Percentiles rank a stretch among this genome's conserved stretches.
Conservation (phyloP, 2,797 vertebrate genomes). For the Sorex maritimensis region DNA sequence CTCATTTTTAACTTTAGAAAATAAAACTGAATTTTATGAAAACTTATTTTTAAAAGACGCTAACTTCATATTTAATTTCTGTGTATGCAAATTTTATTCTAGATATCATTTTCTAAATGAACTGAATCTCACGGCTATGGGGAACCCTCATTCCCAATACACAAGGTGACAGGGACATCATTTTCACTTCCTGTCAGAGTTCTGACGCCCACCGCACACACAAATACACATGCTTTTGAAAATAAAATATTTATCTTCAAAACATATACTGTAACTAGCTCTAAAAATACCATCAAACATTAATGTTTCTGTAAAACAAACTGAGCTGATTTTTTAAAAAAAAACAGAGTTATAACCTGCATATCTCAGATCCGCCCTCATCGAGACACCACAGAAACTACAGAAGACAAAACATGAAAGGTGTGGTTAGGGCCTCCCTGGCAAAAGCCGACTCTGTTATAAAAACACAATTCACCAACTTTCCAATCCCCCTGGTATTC, state of each 20-base stretch:
- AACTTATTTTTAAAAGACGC: not conserved
- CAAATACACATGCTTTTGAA: slow-evolving; percentile 49
- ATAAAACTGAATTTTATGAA: slow-evolving; percentile 30
- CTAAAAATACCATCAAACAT: slow-evolving; percentile 46
- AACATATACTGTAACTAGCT: slow-evolving; percentile 19
- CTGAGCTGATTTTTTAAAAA: slow-evolving; percentile 57
- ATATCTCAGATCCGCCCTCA: slow-evolving; percentile 22
- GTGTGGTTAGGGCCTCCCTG: not conserved
- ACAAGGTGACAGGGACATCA: not conserved
- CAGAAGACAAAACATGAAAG: too few species aligned
- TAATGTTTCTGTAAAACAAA: slow-evolving; percentile 64
- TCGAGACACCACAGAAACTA: slow-evolving; percentile 23
- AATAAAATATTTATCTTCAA: slow-evolving; percentile 55
- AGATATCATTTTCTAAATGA: not conserved
- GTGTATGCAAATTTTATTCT: slow-evolving; percentile 38
- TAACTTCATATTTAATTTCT: slow-evolving; percentile 47
- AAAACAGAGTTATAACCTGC: slow-evolving; percentile 28
- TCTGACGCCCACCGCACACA: not conserved
- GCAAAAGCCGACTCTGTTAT: slow-evolving; percentile 1
- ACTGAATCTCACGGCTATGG: not conserved
- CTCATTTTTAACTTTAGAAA: slow-evolving; percentile 57
- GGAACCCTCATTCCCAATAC: not conserved
- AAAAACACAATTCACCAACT: slow-evolving; percentile 39
- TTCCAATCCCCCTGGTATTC: slow-evolving; percentile 60
- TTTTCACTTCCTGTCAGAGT: not conserved